Evolutionary conservation across 2,888 invertebrate genomes (phyloP).

Genomic region (Zygogramma bicolorata): DNA sequence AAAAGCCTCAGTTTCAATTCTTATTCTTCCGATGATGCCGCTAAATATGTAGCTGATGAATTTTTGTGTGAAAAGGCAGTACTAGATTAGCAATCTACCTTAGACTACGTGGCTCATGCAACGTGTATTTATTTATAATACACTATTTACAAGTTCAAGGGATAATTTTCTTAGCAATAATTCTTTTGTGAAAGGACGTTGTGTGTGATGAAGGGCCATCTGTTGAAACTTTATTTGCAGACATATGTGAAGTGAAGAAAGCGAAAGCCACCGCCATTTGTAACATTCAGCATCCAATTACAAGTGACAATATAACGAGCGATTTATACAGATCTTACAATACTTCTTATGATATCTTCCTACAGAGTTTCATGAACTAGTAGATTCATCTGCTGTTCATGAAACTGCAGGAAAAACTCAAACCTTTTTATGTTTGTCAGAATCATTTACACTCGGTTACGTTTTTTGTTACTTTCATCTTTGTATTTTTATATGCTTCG

Average conservation of each 20-base stretch:
- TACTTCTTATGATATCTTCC: background rate
- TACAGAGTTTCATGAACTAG: background rate
- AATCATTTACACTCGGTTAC: too few species aligned
- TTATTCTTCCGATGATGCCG: too few species aligned
- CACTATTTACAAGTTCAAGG: background rate
- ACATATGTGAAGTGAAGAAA: conserved; percentile 12
- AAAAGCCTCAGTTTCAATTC: too few species aligned
- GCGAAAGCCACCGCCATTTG: conserved; percentile 5
- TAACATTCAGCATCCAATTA: conserved; percentile 19
- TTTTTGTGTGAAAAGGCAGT: too few species aligned
- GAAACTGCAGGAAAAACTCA: conserved; percentile 1
- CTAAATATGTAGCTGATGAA: too few species aligned
- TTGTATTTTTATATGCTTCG: background rate
- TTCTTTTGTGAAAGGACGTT: background rate
- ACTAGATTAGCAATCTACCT: too few species aligned
- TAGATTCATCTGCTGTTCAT: background rate
- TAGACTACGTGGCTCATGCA: too few species aligned
- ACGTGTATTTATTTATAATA: too few species aligned
- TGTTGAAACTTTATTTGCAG: background rate
- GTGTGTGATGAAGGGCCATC: conserved; percentile 7
- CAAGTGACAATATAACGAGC: conserved; percentile 4
- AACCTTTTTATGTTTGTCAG: background rate
- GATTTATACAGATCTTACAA: background rate
- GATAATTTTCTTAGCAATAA: background rate
- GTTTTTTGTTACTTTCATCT: too few species aligned